These are phyloP conservation scores for Sipha maydis DNA, from an alignment of 2,888 invertebrate genomes.

Conservation along the genomic window DNA sequence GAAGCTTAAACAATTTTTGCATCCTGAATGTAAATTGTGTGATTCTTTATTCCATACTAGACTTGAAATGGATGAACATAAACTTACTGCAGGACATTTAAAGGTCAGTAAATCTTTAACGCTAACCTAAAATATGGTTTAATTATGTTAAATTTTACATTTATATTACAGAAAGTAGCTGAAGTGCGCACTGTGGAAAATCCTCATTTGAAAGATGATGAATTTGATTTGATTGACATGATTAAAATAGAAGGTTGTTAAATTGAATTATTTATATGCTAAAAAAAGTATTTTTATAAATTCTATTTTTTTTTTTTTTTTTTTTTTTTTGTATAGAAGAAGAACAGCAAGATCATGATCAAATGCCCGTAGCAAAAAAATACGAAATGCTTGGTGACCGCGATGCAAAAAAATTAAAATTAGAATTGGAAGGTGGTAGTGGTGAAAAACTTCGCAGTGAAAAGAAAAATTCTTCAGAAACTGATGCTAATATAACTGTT, in stretches of 20 bases:
- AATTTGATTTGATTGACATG: constrained; percentile 65
- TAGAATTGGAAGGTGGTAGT: constrained; percentile 67
- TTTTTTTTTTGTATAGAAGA: constrained; percentile 65
- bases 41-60: constrained; percentile 86
- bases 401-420: constrained; percentile 66
- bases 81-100: constrained; percentile 80
- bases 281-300: not conserved
- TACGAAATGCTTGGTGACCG: constrained; percentile 56
- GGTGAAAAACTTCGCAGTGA: constrained; percentile 68
- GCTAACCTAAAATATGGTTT: not conserved
- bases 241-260: constrained; percentile 58
- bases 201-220: constrained; percentile 64
- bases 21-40: constrained; percentile 83
- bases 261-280: not conserved
- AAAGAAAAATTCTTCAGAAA: not conserved
- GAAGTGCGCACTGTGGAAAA: constrained; percentile 62
- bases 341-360: constrained; percentile 28
- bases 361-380: constrained; percentile 51
- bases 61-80: constrained; percentile 85
- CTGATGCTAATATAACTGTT: not conserved
- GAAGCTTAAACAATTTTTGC: constrained; percentile 84
- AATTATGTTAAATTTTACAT: not conserved
- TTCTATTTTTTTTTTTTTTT: not conserved
- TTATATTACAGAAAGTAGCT: constrained; percentile 64
- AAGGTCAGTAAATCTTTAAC: constrained; percentile 17